Evolutionary conservation across 92 coral and sea anemone genomes (phyloP).

Genomic region (Isaurus tuberculatus): DNA sequence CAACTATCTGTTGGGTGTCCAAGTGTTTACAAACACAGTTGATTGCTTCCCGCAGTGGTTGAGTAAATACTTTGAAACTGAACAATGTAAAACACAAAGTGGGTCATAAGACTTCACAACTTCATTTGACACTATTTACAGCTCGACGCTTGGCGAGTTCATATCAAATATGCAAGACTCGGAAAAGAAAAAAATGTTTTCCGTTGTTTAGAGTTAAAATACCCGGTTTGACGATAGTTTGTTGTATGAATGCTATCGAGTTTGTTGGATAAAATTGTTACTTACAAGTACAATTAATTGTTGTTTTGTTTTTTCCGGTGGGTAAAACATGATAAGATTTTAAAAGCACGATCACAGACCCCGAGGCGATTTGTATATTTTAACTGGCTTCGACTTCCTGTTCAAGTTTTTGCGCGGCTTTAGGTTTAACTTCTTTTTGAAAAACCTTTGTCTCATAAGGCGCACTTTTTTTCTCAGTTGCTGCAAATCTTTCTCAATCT

Average conservation of each 20-base stretch:
- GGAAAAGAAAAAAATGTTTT: no score
- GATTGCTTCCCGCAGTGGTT: no score
- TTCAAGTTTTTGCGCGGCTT: constrained; percentile 2
- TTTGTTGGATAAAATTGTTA: not conserved
- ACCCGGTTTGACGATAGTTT: no score
- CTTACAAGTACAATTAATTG: constrained; percentile 2
- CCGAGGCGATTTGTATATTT: constrained; percentile 1
- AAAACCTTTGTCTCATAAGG: constrained; percentile 14
- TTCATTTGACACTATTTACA: no score
- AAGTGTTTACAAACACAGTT: no score
- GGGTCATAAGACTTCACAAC: no score
- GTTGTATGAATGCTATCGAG: not conserved
- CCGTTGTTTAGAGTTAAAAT: no score
- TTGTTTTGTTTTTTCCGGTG: constrained; percentile 26
- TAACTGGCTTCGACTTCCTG: not conserved
- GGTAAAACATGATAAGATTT: not conserved
- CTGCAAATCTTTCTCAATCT: constrained; percentile 65
- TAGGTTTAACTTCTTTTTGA: not conserved
- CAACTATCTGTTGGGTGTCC: no score
- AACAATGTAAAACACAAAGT: no score
- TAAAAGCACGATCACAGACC: not conserved
- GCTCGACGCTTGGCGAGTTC: no score
- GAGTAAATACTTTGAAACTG: no score
- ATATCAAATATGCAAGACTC: no score
- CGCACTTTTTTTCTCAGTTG: constrained; percentile 34